phyloP scores from a whole-genome alignment of 2,888 invertebrate genomes.

The Nymphalis urticae region DNA sequence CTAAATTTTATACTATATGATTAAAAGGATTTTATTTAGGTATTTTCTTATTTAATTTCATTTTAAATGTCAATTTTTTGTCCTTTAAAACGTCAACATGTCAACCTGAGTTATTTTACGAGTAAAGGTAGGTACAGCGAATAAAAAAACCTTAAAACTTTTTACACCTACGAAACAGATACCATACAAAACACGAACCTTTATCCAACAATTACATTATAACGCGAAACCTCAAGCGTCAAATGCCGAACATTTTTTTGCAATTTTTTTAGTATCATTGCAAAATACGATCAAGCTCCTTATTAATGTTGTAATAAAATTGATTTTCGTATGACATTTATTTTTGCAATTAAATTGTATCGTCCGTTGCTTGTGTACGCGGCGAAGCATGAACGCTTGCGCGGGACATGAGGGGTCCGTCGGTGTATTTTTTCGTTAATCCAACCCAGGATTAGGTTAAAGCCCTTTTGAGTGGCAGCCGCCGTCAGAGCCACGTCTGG shows the following conservation, averaged over 20 bases:
- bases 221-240: conserved; percentile 75
- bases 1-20: too few species aligned
- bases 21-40: not conserved
- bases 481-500: conserved; percentile 73
- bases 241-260: conserved; percentile 58
- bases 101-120: conserved; percentile 3
- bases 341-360: conserved; percentile 24
- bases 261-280: conserved; percentile 18
- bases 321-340: conserved; percentile 35
- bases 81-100: not conserved
- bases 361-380: conserved; percentile 48
- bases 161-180: conserved; percentile 50
- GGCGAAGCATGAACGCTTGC: conserved; percentile 77
- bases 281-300: not conserved
- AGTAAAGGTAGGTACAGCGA: not conserved
- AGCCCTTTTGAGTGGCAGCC: conserved; percentile 80
- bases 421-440: conserved; percentile 78
- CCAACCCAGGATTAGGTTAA: conserved; percentile 78
- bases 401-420: conserved; percentile 71
- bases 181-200: conserved; percentile 60
- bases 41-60: not conserved
- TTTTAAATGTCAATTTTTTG: not conserved
- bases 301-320: conserved; percentile 34
- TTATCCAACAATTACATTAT: conserved; percentile 76
- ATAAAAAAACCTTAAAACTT: conserved; percentile 19